Evolutionary conservation across 2,113 vertebrate genomes (phyloP), one percentile per base, ranked within the genome.

Genomic region (Brachionichthys hirsutus): DNA sequence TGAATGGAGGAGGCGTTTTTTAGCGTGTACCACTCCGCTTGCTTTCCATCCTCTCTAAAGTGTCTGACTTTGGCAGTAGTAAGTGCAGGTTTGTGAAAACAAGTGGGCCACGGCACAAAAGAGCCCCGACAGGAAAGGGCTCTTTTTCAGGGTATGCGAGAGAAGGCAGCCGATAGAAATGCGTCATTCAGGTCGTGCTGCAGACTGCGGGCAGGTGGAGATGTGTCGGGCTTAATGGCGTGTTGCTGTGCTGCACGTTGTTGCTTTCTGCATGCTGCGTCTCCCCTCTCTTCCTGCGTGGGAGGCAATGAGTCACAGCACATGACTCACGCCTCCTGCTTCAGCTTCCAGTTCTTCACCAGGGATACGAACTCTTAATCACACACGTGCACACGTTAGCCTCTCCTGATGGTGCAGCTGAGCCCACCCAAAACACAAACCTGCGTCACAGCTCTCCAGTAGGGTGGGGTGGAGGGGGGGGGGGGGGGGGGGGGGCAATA

Each of bases 231-330:
- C 64, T 70, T 72, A 35, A 75, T 44, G 48, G 52, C 60, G 73
- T 57, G 54, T 51, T 59, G 44, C 56, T 55, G 46, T 57, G 35
- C 24, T 24, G 24, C 30, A 15, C 50, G 67, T 56, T 46, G 36
- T 62, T 69, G 73, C 56, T 68, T 62, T 61, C 62, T 68, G 67
- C 73, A 76, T 75, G 75, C 70, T 38, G 12, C 36, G 12, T 66
- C 65, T 85, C 68, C 75, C 62, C 47, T 74, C 60, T 77, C 63
- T 55, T 65, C 49, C 72, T 85, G 86, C 43, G 84, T 89, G 85
- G 89, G 87, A 81, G 85, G 79, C 63, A 73, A 54, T 89, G 89
- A 92, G 86, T 92, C 88, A 89, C 78, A 57, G 76, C 77, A 70
- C 85, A 86, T 89, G 80, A 90, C 62, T 91, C 87, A 90, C 76